These are phyloP conservation scores for Desmophyllum pertusum DNA, from an alignment of 92 coral and sea anemone species.

Conservation along the genomic window DNA sequence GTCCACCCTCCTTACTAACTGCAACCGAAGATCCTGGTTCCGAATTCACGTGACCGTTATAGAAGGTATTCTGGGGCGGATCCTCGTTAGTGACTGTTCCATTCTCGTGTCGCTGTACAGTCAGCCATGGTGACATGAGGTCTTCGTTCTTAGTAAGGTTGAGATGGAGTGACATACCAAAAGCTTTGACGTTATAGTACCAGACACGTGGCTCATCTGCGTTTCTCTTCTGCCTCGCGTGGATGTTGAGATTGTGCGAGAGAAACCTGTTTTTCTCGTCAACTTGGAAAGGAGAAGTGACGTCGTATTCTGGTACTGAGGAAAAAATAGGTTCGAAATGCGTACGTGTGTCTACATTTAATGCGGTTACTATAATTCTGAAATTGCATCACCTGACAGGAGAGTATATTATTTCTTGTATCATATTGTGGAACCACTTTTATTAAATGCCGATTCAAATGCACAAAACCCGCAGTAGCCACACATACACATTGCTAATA, in stretches of 20 bases:
- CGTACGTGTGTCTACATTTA: neutral
- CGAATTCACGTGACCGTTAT: conserved; percentile 81
- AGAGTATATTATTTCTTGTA: no score
- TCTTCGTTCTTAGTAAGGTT: conserved; percentile 66
- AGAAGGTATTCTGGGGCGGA: conserved; percentile 44
- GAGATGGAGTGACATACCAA: conserved; percentile 72
- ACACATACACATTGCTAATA: no score
- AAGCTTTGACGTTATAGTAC: conserved; percentile 78
- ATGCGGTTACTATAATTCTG: no score
- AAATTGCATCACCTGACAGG: neutral
- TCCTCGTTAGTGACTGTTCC: conserved; percentile 62
- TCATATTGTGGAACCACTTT: no score
- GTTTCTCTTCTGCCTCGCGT: conserved; percentile 62
- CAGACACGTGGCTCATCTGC: conserved; percentile 54
- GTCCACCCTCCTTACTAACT: conserved; percentile 51
- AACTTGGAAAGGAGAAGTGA: conserved; percentile 72
- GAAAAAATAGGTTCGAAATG: neutral
- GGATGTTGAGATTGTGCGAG: conserved; percentile 59
- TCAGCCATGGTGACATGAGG: conserved; percentile 61
- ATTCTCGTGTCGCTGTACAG: conserved; percentile 74
- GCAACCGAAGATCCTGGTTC: conserved; percentile 63
- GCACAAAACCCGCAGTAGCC: no score
- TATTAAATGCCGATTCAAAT: no score
- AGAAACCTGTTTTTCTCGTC: conserved; percentile 66
- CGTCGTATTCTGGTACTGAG: conserved; percentile 84